Base-by-base conservation (phyloP, 1,140 invertebrate species). In the Drosophila funebris region DNA sequence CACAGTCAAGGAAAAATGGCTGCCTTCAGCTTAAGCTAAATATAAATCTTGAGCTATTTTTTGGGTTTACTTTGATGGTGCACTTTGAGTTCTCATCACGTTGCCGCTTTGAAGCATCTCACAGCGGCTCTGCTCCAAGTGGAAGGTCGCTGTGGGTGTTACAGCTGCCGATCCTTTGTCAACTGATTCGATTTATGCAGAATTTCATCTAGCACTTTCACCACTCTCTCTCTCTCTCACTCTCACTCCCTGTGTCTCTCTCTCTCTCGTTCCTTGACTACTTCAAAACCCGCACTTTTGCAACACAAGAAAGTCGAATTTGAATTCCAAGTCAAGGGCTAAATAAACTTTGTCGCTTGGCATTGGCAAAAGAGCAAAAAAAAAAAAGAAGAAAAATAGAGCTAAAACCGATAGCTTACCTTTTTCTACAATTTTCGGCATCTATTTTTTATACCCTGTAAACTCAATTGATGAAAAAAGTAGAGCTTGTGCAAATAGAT, bases 281-380 rank as follows among this genome's bases (percentile, higher is more conserved):
- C 62, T 73, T 68, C 62, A 68, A 60, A 70, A 74, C 71, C 57
- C 46, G 41, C 73, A 73, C 67, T 78, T 62, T 33, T 56, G 61
- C 29, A 13, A 44, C 48, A 43, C 33, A 68, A 63, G 33, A 27
- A 33, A 31, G 41, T 62, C 31, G 54, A 69, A 69, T 73, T 76
- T 58, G 75, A 87, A 85, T 66, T 85, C 50, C 70, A 87, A 85
- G 82, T 85, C 82, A 81, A 85, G 82, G 71, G 74, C 83, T 85
- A 78, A 85, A 82, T 82, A 85, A 85, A 85, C 82, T 78, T 87
- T 87, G 78, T 62, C 58, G 64, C 82, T 18, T 43, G 36, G 33
- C 61, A n/a, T 11, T 27, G 58, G 44, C 63, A 67, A 76, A 81
- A 80, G 63, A 64, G 64, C 61, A 70, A 62, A 73, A 66, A 50